Percentiles rank a stretch among this genome's conserved stretches.
Evolutionary conservation across 2,888 invertebrate species (phyloP).

Genomic region (Epinotia bilunana): DNA sequence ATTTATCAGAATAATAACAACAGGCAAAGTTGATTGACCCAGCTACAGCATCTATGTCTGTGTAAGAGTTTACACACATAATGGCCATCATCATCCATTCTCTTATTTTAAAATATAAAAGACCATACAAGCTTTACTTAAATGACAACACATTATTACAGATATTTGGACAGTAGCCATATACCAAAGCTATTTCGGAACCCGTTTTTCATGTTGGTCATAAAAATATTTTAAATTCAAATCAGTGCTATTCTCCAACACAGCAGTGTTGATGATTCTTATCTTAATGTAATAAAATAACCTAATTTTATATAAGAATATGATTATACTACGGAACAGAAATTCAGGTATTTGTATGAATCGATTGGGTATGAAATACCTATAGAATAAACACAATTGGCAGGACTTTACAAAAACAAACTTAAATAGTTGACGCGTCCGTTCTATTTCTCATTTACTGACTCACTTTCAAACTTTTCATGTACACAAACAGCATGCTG

Average conservation of each 20-base stretch:
- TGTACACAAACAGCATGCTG: slow-evolving; percentile 92
- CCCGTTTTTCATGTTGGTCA: not conserved
- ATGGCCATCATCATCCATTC: no score
- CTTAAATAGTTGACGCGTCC: slow-evolving; percentile 39
- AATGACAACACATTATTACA: slow-evolving; percentile 33
- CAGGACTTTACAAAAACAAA: slow-evolving; percentile 33
- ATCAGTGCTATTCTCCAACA: not conserved
- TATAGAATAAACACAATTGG: not conserved
- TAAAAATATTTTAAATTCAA: not conserved
- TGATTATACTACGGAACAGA: not conserved
- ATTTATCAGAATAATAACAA: no score
- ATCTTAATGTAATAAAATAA: not conserved
- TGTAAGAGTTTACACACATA: no score
- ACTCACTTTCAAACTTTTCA: slow-evolving; percentile 90
- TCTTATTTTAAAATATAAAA: not conserved
- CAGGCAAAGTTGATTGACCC: no score
- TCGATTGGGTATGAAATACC: not conserved
- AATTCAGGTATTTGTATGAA: not conserved
- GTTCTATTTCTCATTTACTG: slow-evolving; percentile 29
- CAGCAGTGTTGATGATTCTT: not conserved
- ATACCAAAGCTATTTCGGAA: slow-evolving; percentile 32
- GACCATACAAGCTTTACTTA: not conserved
- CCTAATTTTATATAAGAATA: not conserved
- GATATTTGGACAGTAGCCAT: slow-evolving; percentile 43
- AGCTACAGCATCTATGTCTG: no score